Base-by-base conservation (phyloP, 2,888 invertebrate species). In the Rhogogaster chlorosoma region DNA sequence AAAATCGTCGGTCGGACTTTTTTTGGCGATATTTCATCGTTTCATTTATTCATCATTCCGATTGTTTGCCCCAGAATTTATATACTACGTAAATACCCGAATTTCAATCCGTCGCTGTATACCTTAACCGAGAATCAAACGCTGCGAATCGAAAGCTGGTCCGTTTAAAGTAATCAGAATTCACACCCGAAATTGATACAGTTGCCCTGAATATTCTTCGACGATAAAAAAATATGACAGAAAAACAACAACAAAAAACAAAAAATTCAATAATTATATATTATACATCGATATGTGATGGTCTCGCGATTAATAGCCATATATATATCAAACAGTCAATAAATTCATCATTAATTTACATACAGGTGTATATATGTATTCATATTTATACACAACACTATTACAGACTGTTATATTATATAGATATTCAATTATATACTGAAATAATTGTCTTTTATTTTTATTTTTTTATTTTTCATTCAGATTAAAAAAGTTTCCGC, bases 211-310 rank as follows among this genome's bases (percentile, higher is more conserved):
- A 64, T 64, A 64, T 64, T 29, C 15, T 64, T 26, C 3, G 12
- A 42, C 42, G 61, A 64, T 12, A 12, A 26, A 64, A 26, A 64
- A 29, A 4, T 29, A 22, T n/a, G n/a, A 64, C 2, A 64, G 12
- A 64, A 64, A 26, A 22, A 12, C 26, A 22, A 29, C 12, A 75
- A 75, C 42, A 15, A 26, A 9, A 6, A 10, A 89, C 86, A 84
- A 87, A n/a, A n/a, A n/a, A n/a, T n/a, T n/a, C n/a, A n/a, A n/a
- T n/a, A n/a, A n/a, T n/a, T 85, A 84, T 90, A 86, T 87, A 88
- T 87, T 87, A 88, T 89, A 90, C 88, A 89, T 87, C 87, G 88
- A 90, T 89, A 88, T 88, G 89, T 89, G 87, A 86, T 73, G 87
- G 87, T 84, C 88, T 88, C 88, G 87, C 84, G 85, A 87, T 86